Evolutionary conservation across 2,888 invertebrate species (phyloP).

Genomic region (Parthenolecanium corni): DNA sequence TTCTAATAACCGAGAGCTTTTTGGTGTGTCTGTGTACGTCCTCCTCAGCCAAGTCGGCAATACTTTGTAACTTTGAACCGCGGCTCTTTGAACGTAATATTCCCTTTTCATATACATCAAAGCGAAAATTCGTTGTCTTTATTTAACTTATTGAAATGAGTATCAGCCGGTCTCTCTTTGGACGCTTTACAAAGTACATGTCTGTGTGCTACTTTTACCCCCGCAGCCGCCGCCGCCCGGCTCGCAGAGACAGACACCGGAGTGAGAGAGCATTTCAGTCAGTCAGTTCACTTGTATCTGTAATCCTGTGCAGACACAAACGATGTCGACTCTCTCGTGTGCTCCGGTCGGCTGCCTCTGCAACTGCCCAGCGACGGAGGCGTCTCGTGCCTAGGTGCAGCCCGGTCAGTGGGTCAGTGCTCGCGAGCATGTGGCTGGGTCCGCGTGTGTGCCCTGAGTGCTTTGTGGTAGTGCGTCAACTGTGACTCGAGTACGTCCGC

Average conservation of each 20-base stretch:
- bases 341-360: background rate
- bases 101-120: conserved; percentile 29
- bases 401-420: background rate
- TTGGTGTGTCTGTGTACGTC: conserved; percentile 22
- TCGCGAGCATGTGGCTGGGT: background rate
- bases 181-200: conserved; percentile 20
- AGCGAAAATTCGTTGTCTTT: conserved; percentile 28
- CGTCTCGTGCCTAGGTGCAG: no score
- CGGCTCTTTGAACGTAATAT: conserved; percentile 27
- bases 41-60: conserved; percentile 22
- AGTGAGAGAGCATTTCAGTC: conserved; percentile 5
- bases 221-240: background rate
- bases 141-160: conserved; percentile 28
- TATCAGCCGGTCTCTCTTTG: conserved; percentile 23
- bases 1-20: conserved; percentile 20
- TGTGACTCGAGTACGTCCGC: no score
- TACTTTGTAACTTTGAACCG: conserved; percentile 30
- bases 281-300: conserved; percentile 24
- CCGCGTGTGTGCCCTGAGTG: background rate
- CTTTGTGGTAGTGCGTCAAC: no score
- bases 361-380: no score
- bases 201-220: conserved; percentile 20
- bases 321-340: conserved; percentile 1
- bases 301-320: conserved; percentile 17
- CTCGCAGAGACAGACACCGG: no score